Conservation (phyloP, 2,888 invertebrate genomes). For the Acleris emargana region DNA sequence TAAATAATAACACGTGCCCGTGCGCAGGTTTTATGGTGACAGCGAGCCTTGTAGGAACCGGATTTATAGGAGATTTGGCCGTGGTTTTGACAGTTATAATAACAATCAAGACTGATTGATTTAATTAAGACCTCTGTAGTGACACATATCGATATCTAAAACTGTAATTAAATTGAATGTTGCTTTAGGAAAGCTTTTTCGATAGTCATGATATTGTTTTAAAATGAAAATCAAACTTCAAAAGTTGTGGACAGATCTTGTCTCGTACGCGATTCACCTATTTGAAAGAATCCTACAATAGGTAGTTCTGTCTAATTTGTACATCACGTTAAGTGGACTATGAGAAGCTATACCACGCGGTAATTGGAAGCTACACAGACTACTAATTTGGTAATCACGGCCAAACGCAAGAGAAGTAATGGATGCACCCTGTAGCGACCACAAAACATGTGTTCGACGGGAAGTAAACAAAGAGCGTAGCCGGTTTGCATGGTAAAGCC, state of each 20-base stretch:
- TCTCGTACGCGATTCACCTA: not conserved
- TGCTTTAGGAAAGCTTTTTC: no score
- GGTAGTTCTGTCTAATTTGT: conserved; percentile 6
- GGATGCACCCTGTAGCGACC: conserved; percentile 5
- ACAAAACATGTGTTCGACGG: conserved; percentile 16
- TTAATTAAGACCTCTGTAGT: no score
- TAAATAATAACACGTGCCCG: conserved; percentile 56
- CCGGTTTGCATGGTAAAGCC: no score
- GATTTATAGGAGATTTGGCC: conserved; percentile 27
- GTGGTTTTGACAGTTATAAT: conserved; percentile 26
- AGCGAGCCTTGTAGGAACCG: conserved; percentile 22
- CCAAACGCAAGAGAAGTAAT: conserved; percentile 24
- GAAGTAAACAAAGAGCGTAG: not conserved
- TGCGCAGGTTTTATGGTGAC: conserved; percentile 33
- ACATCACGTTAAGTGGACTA: conserved; percentile 16
- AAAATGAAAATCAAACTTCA: no score
- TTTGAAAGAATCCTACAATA: conserved; percentile 3
- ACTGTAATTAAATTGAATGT: no score
- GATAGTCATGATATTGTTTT: no score
- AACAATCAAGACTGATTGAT: not conserved
- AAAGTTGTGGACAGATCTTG: not conserved
- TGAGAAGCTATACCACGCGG: conserved; percentile 24
- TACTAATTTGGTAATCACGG: conserved; percentile 35
- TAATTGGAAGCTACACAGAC: conserved; percentile 25
- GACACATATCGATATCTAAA: no score